These are phyloP conservation scores for Cybosia mesomella DNA, from an alignment of 2,888 invertebrate genomes.

Conservation along the genomic window DNA sequence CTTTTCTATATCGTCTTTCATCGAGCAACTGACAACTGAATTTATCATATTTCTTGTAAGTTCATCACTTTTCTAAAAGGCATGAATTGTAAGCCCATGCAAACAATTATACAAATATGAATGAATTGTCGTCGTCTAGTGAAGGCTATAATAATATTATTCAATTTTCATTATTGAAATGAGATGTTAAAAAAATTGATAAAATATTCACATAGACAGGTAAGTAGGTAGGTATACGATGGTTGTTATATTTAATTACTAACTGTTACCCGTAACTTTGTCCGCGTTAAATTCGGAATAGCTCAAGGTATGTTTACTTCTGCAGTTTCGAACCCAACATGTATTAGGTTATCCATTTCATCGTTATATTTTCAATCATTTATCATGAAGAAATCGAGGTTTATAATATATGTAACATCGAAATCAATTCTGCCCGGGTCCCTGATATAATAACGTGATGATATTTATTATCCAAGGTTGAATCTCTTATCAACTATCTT, in stretches of 20 bases:
- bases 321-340: too few relatives aligned
- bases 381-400: too few relatives aligned
- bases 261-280: not conserved
- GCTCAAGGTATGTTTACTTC: too few relatives aligned
- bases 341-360: too few relatives aligned
- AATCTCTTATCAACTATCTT: too few relatives aligned
- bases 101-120: not conserved
- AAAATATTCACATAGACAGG: not conserved
- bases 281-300: too few relatives aligned
- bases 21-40: not conserved
- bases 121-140: not conserved
- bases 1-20: not conserved
- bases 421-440: too few relatives aligned
- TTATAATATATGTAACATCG: too few relatives aligned
- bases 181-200: constrained; percentile 3
- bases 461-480: too few relatives aligned
- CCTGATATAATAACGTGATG: too few relatives aligned
- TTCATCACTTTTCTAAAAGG: not conserved
- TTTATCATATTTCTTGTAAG: not conserved
- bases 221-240: not conserved
- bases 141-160: not conserved
- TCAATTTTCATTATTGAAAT: not conserved
- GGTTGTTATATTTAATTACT: not conserved
- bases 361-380: too few relatives aligned
- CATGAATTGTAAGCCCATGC: not conserved